Conservation (phyloP, 1,140 invertebrate species). For the Drosophila miranda region DNA sequence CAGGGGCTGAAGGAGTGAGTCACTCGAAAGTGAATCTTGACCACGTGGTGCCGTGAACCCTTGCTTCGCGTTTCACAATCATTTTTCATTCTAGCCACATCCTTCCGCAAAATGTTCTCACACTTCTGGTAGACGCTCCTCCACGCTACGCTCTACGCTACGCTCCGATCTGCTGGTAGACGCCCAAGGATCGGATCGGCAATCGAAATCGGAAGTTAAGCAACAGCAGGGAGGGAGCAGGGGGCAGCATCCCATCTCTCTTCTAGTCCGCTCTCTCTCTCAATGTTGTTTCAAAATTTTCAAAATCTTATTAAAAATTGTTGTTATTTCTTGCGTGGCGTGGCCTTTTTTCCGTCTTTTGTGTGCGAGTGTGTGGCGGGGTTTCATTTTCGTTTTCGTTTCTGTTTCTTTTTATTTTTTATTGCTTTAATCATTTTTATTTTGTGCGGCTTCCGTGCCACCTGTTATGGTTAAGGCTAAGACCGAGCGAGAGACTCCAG, state of each 20-base stretch:
- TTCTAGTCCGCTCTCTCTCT: neutral
- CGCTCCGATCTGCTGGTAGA: slow-evolving; percentile 42
- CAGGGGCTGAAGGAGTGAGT: slow-evolving; percentile 21
- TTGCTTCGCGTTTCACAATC: slow-evolving; percentile 49
- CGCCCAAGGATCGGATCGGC: slow-evolving; percentile 38
- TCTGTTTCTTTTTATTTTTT: slow-evolving; percentile 54
- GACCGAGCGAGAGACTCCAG: slow-evolving; percentile 24
- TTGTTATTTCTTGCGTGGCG: slow-evolving; percentile 53
- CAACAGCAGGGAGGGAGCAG: slow-evolving; percentile 23
- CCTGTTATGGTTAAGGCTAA: slow-evolving; percentile 64
- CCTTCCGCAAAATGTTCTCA: slow-evolving; percentile 81
- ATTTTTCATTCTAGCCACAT: slow-evolving; percentile 71
- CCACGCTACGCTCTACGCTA: too few species aligned
- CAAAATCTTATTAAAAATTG: slow-evolving; percentile 79
- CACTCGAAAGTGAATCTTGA: slow-evolving; percentile 76
- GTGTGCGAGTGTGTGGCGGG: slow-evolving; percentile 16
- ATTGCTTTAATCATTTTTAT: slow-evolving; percentile 81
- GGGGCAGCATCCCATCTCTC: slow-evolving; percentile 43
- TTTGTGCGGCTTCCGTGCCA: slow-evolving; percentile 81
- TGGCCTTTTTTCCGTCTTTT: slow-evolving; percentile 52
- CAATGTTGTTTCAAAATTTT: slow-evolving; percentile 55
- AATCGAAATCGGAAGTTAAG: slow-evolving; percentile 62
- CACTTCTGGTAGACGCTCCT: slow-evolving; percentile 45
- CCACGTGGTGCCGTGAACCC: slow-evolving; percentile 52
- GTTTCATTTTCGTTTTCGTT: slow-evolving; percentile 53